phyloP scores from a whole-genome alignment of 2,113 vertebrate genomes.

The Mus musculus region DNA sequence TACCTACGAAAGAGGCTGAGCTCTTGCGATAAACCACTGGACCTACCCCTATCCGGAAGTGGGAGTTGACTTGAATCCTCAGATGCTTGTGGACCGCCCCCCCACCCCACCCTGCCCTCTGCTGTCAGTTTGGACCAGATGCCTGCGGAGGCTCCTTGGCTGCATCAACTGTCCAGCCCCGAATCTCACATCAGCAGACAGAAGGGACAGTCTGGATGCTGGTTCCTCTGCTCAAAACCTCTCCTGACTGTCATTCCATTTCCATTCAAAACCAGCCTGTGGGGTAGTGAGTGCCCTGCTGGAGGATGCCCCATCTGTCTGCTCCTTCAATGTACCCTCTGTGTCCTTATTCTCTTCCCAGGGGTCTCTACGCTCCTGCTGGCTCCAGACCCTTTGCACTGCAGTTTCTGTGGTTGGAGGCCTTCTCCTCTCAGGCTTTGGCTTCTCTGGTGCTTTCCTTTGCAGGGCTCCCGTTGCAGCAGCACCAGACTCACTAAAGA shows the following conservation, averaged over 20 bases:
- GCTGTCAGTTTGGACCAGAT: not conserved
- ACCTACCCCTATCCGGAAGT: not conserved
- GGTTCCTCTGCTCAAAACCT: not conserved
- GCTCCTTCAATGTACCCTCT: not conserved
- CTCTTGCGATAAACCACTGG: not conserved
- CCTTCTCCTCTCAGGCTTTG: not conserved
- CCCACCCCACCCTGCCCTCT: too few species aligned
- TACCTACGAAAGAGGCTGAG: not conserved
- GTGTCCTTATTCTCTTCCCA: not conserved
- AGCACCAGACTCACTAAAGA: not conserved
- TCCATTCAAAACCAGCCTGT: not conserved
- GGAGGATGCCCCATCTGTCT: rapidly evolving
- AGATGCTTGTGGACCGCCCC: not conserved
- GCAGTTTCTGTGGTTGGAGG: not conserved
- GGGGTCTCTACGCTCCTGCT: not conserved
- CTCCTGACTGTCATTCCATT: not conserved
- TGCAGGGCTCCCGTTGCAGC: not conserved
- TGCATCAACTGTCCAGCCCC: not conserved
- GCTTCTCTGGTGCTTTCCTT: not conserved
- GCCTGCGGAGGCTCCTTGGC: not conserved
- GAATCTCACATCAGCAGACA: not conserved
- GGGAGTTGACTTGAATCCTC: not conserved
- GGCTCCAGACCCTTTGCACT: not conserved
- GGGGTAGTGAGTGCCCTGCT: not conserved
- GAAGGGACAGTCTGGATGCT: not conserved